Evolutionary conservation across 2,888 invertebrate genomes (phyloP).

Genomic region (Orthosia gracilis): DNA sequence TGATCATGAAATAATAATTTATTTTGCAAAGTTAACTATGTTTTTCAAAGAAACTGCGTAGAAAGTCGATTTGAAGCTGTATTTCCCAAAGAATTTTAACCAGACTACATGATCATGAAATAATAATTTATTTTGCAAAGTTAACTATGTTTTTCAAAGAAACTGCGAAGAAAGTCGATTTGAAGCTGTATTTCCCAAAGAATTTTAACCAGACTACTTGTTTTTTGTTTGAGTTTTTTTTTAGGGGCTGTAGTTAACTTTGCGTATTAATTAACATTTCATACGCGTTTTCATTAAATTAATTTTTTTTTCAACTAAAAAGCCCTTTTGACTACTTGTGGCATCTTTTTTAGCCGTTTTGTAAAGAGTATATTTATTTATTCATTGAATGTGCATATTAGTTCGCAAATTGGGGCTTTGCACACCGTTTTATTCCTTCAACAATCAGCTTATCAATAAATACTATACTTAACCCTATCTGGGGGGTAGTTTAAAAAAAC

Average conservation of each 20-base stretch:
- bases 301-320: no score
- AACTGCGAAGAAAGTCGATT: neutral
- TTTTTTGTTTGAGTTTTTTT: neutral
- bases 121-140: no score
- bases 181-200: neutral
- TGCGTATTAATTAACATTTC: neutral
- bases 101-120: no score
- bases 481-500: no score
- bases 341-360: no score
- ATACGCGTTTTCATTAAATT: neutral
- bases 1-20: constrained; percentile 23
- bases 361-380: no score
- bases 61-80: neutral
- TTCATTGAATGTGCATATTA: no score
- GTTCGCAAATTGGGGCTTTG: no score
- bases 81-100: neutral
- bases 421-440: no score
- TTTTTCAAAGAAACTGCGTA: constrained; percentile 11
- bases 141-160: neutral
- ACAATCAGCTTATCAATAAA: no score
- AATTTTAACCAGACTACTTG: neutral
- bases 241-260: neutral
- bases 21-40: constrained; percentile 1
- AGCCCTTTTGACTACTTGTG: no score
- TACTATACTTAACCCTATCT: no score